A percentile compares a stretch with the other conserved stretches of the same genome.
Evolutionary conservation across 2,888 invertebrate species (phyloP).

Genomic region (Andrena hattorfiana): DNA sequence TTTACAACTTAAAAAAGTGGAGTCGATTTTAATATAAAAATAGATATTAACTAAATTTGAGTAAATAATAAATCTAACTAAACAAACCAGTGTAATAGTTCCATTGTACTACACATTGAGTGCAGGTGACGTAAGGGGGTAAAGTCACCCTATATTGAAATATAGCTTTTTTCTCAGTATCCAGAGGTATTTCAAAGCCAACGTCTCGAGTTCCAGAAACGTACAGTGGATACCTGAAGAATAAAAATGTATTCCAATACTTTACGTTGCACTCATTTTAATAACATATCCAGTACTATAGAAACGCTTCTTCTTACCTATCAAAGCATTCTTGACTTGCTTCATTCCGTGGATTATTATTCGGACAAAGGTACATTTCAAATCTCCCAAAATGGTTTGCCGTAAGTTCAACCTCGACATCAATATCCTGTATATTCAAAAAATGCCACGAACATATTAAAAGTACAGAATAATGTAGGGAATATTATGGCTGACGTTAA

Average conservation of each 20-base stretch:
- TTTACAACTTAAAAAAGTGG: too few relatives aligned
- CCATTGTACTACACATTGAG: slow-evolving; percentile 97
- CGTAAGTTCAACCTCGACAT: slow-evolving; percentile 94
- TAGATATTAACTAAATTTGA: background rate
- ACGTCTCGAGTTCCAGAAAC: slow-evolving; percentile 91
- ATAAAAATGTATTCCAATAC: slow-evolving; percentile 3
- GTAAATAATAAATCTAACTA: background rate
- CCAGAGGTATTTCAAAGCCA: slow-evolving; percentile 90
- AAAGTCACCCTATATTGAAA: slow-evolving; percentile 91
- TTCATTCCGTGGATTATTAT: slow-evolving; percentile 92
- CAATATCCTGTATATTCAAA: slow-evolving; percentile 88
- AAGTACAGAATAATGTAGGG: too few relatives aligned
- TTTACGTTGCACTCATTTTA: background rate
- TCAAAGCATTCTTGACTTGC: slow-evolving; percentile 94
- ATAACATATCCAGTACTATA: background rate
- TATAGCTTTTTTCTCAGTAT: slow-evolving; percentile 88
- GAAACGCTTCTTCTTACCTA: slow-evolving; percentile 84
- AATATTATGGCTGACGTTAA: too few relatives aligned
- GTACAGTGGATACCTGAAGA: slow-evolving; percentile 89
- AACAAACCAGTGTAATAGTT: slow-evolving; percentile 92
- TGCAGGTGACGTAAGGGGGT: slow-evolving; percentile 93
- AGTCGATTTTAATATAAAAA: background rate
- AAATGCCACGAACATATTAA: too few relatives aligned
- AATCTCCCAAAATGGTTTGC: slow-evolving; percentile 96
- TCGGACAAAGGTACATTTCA: slow-evolving; percentile 94